Conservation (phyloP, 2,888 invertebrate species). For the Oscheius sp. region DNA sequence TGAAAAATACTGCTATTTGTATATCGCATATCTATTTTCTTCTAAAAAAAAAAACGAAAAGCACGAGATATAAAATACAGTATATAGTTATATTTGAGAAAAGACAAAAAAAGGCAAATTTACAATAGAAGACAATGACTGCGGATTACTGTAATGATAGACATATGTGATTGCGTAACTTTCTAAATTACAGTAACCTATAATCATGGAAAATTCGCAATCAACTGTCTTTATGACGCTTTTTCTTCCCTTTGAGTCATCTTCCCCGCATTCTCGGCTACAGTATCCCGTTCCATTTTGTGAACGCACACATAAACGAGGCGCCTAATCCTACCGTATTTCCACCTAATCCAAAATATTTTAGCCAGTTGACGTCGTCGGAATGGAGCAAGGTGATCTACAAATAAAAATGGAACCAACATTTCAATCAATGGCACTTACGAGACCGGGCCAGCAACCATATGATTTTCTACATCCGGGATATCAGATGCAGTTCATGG, state of each 20-base stretch:
- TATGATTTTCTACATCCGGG: slow-evolving; percentile 28
- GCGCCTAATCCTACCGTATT: slow-evolving; percentile 3
- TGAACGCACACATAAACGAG: background rate
- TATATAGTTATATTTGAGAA: too few species aligned
- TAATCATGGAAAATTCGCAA: background rate
- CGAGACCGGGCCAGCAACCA: background rate
- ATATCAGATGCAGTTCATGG: slow-evolving; percentile 30
- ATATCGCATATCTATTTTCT: too few species aligned
- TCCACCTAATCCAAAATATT: too few species aligned
- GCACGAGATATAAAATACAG: too few species aligned
- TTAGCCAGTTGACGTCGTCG: background rate
- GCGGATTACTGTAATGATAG: background rate
- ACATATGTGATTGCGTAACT: background rate
- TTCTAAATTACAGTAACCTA: background rate
- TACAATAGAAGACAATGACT: too few species aligned
- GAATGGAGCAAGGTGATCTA: slow-evolving; percentile 18
- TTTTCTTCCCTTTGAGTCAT: background rate
- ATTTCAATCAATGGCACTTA: slow-evolving; percentile 15
- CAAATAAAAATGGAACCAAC: slow-evolving; percentile 29
- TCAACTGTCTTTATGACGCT: background rate
- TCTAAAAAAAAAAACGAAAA: too few species aligned
- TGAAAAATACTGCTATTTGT: too few species aligned
- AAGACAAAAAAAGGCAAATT: too few species aligned
- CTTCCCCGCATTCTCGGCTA: background rate
- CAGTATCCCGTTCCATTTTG: background rate